Evolutionary conservation across 2,113 vertebrate species (phyloP), one percentile per base, ranked within the genome.

Genomic region (Mesembrinibis cayennensis): DNA sequence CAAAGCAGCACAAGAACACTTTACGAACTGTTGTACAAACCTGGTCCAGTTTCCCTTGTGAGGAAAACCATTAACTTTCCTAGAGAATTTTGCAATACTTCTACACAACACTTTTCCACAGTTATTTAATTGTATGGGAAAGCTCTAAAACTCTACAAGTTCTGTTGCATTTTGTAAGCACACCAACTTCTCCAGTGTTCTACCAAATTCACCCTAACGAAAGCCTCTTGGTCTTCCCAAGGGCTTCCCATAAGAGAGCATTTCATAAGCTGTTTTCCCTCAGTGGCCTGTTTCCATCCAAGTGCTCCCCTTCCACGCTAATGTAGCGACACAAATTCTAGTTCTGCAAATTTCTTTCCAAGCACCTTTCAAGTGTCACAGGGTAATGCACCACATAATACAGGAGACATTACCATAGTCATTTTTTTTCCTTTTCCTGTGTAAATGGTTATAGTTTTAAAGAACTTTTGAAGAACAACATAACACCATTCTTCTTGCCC

Each of bases 271-370:
- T 89, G 29, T 53, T 74, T 86, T 78, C 32, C 25, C n/a, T 82
- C 27, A 38, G 19, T 50, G 32, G 20, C 10, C 12, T 23, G 14
- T 62, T 80, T 58, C 42, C 36, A 66, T 34, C 20, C 2, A 2
- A 9, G 1, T 10, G 32, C 23, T 92, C 38, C 38, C 18, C 11
- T 89, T 55, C 42, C 71, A 13, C 0, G 0, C 5, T 50, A 32
- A n/a, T 1, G 9, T 4, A 79, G 40, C 0, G 0, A 73, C 21
- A 50, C 16, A 70, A 49, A 73, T 61, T 61, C n/a, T 20, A 81
- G 34, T 23, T 92, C 45, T 47, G 30, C 40, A 66, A 8, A 83
- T 76, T 84, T 71, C 55, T 76, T 82, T 55, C 69, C n/a, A 93
- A 87, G 32, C 7, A 53, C 4, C 12, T 77, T 77, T 53, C 6